Evolutionary conservation across 2,888 invertebrate genomes (phyloP), one percentile per base, ranked within the genome.

Genomic region (Toxonevra muliebris): DNA sequence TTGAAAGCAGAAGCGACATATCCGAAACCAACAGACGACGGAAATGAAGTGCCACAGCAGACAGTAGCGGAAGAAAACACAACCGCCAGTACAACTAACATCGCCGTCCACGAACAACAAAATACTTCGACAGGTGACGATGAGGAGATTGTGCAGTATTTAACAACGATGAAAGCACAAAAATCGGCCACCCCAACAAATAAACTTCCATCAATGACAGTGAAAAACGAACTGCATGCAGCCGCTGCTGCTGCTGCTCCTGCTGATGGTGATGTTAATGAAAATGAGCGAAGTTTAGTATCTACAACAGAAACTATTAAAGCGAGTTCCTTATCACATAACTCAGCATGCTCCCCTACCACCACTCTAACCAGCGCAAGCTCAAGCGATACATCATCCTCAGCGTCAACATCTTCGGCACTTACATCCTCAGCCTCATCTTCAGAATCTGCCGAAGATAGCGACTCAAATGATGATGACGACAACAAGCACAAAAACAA

Each of bases 371-470:
- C n/a, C 15, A 61, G 45, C 17, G 57, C 55, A 17, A 63, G 61
- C 20, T 64, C 59, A 30, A 65, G 61, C 20, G 67, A 57, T 30
- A 55, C 68, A 19, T 53, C 64, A 2, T 70, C 70, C 17, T 64
- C 71, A 10, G 41, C 50, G 12, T 64, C 68, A 52, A 63, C 68
- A 53, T 58, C 48, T 11, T 60, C 63, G 40, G 48, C 65, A 4
- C 50, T 54, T 4, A 43, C 70, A 10, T 63, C 68, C 7, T 68
- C 66, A 15, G 60, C 53, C 5, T 65, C 68, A 52, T 17, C 45
- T 58, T 55, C 65, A 59, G 61, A 61, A n/a, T 61, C 61, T n/a
- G 66, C 63, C 52, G 68, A 61, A 3, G 67, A 64, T 11, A 62
- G 57, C n/a, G 70, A 65, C 8, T 17, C 61, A 10, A 68, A 63